Percentiles rank a stretch among this genome's conserved stretches.
Evolutionary conservation across 2,888 invertebrate genomes (phyloP).

Genomic region (Kuschelorhynchus macadamiae): DNA sequence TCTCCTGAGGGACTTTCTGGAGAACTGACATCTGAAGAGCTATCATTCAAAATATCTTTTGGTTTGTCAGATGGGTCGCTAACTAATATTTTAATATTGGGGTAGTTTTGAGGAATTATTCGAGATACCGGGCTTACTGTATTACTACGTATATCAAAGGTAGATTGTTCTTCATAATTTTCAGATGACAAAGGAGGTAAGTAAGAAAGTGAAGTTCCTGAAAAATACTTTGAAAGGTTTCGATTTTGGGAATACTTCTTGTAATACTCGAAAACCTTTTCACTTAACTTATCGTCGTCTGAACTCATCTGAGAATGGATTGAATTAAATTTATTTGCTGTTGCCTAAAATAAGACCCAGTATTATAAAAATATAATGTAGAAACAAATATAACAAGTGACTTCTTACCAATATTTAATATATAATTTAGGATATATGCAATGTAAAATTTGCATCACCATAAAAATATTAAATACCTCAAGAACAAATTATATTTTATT

Average conservation of each 20-base stretch:
- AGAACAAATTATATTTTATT: no score
- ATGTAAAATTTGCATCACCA: no score
- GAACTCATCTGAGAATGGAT: conserved; percentile 13
- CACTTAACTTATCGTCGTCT: conserved; percentile 16
- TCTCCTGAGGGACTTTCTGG: conserved; percentile 72
- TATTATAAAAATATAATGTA: no score
- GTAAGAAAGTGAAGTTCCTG: conserved; percentile 60
- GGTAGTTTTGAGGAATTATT: background rate
- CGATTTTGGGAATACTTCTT: conserved; percentile 77
- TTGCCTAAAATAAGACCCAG: no score
- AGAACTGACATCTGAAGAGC: conserved; percentile 74
- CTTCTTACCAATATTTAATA: no score
- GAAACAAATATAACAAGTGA: no score
- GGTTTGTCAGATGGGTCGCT: background rate
- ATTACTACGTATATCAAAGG: no score
- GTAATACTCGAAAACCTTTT: conserved; percentile 73
- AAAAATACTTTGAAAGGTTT: conserved; percentile 79
- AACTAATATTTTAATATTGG: background rate
- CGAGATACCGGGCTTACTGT: background rate
- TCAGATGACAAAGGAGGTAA: conserved; percentile 45
- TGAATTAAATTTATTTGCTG: background rate
- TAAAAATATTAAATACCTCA: no score
- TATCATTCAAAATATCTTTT: conserved; percentile 23
- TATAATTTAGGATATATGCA: no score
- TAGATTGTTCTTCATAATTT: background rate